Evolutionary conservation across 2,888 invertebrate genomes (phyloP).

Genomic region (Scotopteryx bipunctaria): DNA sequence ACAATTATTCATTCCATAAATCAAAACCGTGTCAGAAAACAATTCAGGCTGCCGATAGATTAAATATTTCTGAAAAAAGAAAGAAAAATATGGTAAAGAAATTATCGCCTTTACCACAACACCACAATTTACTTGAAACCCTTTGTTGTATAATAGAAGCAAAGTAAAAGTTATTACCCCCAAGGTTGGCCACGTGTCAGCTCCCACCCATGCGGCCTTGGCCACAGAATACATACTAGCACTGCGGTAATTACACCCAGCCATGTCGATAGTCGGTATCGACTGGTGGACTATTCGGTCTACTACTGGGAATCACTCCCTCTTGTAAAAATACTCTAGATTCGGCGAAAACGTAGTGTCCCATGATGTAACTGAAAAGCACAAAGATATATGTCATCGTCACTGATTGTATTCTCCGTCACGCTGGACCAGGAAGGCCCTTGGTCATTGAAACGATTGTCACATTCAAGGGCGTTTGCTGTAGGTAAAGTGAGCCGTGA

Average conservation of each 20-base stretch:
- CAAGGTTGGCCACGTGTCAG: conserved; percentile 22
- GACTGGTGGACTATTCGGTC: neutral
- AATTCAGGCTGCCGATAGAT: no score
- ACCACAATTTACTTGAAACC: conserved; percentile 2
- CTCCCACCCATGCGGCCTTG: conserved; percentile 23
- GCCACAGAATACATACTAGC: conserved; percentile 8
- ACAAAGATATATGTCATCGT: no score
- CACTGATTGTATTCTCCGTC: neutral
- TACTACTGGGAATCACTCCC: no score
- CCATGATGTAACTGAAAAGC: no score
- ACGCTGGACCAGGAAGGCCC: conserved; percentile 8
- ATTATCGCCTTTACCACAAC: neutral
- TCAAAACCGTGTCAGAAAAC: no score
- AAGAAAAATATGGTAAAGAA: neutral
- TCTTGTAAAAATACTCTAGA: no score
- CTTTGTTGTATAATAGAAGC: conserved; percentile 21
- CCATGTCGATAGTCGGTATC: neutral
- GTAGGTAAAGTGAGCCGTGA: no score
- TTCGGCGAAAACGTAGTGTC: no score
- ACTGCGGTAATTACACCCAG: conserved; percentile 7
- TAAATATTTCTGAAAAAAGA: no score
- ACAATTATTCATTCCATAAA: no score
- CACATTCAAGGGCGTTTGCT: conserved; percentile 6
- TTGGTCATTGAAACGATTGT: conserved; percentile 5
- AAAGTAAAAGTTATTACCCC: conserved; percentile 20